Conservation (phyloP, 2,113 vertebrate genomes). For the Gambusia affinis region DNA sequence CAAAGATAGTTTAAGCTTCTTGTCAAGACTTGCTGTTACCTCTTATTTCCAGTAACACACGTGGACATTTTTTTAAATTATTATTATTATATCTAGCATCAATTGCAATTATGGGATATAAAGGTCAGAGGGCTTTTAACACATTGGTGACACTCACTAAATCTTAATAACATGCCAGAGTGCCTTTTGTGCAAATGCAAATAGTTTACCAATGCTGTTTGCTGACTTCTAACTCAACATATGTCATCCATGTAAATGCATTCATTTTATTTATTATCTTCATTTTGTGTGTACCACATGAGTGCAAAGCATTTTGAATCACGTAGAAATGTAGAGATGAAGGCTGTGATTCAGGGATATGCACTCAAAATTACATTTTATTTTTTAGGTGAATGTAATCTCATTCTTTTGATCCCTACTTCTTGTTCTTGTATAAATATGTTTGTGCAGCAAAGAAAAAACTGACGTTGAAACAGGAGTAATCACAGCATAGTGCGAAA, state of each 20-base stretch:
- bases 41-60: not conserved
- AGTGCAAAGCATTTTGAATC: not conserved
- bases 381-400: too few relatives aligned
- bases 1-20: not conserved
- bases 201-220: not conserved
- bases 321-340: not conserved
- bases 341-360: constrained; percentile 7
- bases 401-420: not conserved
- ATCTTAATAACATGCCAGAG: not conserved
- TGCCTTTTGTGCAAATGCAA: not conserved
- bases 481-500: not conserved
- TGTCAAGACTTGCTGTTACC: not conserved
- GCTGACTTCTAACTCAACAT: not conserved
- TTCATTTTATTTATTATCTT: not conserved
- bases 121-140: not conserved
- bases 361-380: not conserved
- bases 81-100: not conserved
- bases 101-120: not conserved
- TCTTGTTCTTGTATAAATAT: not conserved
- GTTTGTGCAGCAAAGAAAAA: not conserved
- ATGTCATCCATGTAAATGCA: not conserved
- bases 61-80: not conserved
- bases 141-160: not conserved
- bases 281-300: constrained; percentile 1
- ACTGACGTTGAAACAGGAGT: not conserved